Percentiles rank a stretch among this genome's conserved stretches.
These are phyloP conservation scores for Hylaeus volcanicus DNA, from an alignment of 1,140 invertebrate genomes.

Conservation along the genomic window DNA sequence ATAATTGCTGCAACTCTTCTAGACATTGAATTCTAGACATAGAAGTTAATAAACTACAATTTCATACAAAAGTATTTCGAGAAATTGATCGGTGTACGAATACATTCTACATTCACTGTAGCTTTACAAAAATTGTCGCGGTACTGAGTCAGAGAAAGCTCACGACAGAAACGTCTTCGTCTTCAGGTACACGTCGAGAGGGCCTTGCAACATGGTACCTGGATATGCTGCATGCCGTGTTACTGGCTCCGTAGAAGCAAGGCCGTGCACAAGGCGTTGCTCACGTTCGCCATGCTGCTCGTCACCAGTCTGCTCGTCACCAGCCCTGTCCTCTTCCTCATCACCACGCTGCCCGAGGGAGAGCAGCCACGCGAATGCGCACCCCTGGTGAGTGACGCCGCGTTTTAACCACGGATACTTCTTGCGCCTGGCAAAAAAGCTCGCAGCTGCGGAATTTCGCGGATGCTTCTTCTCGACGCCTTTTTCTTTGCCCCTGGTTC, in stretches of 20 bases:
- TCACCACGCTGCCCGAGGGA: slow-evolving; percentile 82
- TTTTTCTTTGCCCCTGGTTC: not conserved
- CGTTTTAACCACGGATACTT: not conserved
- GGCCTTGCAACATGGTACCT: slow-evolving; percentile 76
- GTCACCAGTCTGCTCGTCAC: slow-evolving; percentile 83
- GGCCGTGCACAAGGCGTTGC: slow-evolving; percentile 83
- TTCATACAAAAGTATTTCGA: too few relatives aligned
- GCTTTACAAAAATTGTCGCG: too few relatives aligned
- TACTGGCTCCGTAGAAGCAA: slow-evolving; percentile 82
- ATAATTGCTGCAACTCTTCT: too few relatives aligned
- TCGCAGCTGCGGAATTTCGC: not conserved
- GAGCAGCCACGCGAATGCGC: slow-evolving; percentile 81
- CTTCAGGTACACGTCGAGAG: slow-evolving; percentile 66
- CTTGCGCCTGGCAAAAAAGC: not conserved
- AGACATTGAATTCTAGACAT: too few relatives aligned
- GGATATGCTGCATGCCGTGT: slow-evolving; percentile 83
- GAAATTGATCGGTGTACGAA: too few relatives aligned
- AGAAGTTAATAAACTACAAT: too few relatives aligned
- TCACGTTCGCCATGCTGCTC: slow-evolving; percentile 82
- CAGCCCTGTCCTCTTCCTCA: slow-evolving; percentile 83
- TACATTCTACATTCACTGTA: too few relatives aligned
- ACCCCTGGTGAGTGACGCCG: slow-evolving; percentile 72
- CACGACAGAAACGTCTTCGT: too few relatives aligned
- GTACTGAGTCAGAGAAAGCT: too few relatives aligned
- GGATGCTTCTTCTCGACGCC: not conserved